These are phyloP conservation scores for Megamerina dolium DNA, from an alignment of 2,888 invertebrate genomes.

Conservation along the genomic window DNA sequence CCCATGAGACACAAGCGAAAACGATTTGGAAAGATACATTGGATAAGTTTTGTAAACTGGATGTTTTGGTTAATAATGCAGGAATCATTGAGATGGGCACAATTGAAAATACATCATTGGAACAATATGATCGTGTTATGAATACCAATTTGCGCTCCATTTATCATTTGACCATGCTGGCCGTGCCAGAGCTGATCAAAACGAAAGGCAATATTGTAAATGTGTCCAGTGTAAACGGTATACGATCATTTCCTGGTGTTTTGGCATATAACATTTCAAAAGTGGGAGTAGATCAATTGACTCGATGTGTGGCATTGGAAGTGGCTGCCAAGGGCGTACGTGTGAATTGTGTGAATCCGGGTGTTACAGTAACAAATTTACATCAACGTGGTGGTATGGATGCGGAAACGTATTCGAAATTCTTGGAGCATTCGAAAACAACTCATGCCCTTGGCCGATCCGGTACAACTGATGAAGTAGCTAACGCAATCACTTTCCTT, in stretches of 20 bases:
- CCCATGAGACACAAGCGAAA: conserved; percentile 53
- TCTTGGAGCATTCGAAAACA: conserved; percentile 71
- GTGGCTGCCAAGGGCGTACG: conserved; percentile 71
- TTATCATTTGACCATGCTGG: conserved; percentile 74
- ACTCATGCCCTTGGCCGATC: conserved; percentile 87
- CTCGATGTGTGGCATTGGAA: conserved; percentile 82
- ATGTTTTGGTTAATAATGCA: conserved; percentile 81
- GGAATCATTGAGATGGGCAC: conserved; percentile 74
- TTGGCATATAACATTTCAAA: conserved; percentile 90
- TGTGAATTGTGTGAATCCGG: conserved; percentile 89
- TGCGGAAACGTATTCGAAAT: conserved; percentile 69
- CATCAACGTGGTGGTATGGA: conserved; percentile 75
- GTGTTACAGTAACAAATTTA: conserved; percentile 82
- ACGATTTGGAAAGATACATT: conserved; percentile 63
- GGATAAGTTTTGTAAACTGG: conserved; percentile 60
- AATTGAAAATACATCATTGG: conserved; percentile 75
- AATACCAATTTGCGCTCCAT: conserved; percentile 76
- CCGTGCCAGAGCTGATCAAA: conserved; percentile 73
- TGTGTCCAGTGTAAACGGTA: conserved; percentile 86
- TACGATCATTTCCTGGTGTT: conserved; percentile 82
- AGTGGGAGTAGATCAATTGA: conserved; percentile 89
- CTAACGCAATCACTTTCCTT: conserved; percentile 80
- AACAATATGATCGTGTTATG: conserved; percentile 81
- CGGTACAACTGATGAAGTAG: conserved; percentile 79
- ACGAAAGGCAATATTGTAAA: conserved; percentile 84